phyloP scores from a whole-genome alignment of 1,140 invertebrate species.

The Polypedilum pembai region DNA sequence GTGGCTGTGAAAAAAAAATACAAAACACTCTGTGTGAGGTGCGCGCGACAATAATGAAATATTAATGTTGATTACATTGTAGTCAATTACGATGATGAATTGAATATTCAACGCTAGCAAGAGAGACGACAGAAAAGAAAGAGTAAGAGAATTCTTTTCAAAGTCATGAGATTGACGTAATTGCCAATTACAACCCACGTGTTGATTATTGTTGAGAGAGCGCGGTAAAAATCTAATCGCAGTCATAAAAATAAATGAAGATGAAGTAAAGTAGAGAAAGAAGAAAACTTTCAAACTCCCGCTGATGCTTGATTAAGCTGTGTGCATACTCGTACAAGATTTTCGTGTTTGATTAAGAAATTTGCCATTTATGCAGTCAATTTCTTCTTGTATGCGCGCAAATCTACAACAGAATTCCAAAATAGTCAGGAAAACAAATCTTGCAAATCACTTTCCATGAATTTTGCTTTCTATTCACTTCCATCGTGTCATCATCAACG shows the following conservation, averaged over 20 bases:
- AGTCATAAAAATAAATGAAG: background rate
- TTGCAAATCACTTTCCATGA: background rate
- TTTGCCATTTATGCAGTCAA: background rate
- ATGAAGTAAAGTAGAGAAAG: too few species aligned
- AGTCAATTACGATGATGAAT: background rate
- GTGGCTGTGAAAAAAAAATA: background rate
- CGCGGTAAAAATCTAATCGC: background rate
- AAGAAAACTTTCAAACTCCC: constrained; percentile 1
- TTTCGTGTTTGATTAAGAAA: constrained; percentile 19
- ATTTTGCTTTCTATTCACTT: background rate
- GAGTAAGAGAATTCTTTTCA: background rate
- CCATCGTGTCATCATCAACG: background rate
- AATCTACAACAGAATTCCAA: too few species aligned
- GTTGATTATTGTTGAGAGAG: background rate
- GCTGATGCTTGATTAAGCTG: background rate
- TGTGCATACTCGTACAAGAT: background rate
- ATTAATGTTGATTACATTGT: background rate
- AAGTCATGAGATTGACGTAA: background rate
- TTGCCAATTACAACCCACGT: background rate
- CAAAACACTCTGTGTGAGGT: background rate
- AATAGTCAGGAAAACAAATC: background rate
- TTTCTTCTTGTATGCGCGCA: too few species aligned
- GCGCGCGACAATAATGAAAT: background rate
- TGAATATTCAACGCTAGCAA: background rate
- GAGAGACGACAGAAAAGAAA: background rate